These are phyloP conservation scores for Alviniconcha strummeri DNA, from an alignment of 2,888 invertebrate species.

Conservation along the genomic window DNA sequence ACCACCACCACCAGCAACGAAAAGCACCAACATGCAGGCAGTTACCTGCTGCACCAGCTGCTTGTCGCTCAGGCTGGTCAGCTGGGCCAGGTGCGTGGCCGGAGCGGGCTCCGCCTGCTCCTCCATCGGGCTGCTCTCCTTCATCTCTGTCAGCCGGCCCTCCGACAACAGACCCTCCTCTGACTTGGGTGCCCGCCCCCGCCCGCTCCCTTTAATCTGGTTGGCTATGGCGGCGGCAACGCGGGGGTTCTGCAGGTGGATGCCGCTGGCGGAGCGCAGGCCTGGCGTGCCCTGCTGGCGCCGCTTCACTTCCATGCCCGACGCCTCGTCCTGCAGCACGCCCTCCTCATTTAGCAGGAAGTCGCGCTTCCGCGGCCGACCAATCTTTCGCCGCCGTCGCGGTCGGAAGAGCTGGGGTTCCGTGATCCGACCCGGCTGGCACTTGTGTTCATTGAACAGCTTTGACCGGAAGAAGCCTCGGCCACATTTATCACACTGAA, in stretches of 20 bases:
- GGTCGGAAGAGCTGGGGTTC: conserved; percentile 56
- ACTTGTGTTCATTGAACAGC: conserved; percentile 66
- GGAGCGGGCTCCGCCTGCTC: background rate
- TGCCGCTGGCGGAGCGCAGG: conserved; percentile 19
- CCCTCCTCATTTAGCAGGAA: conserved; percentile 36
- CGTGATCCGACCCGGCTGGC: conserved; percentile 55
- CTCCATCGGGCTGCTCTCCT: background rate
- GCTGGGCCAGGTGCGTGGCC: background rate
- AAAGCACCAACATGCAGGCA: no score
- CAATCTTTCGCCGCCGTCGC: conserved; percentile 56
- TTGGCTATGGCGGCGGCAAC: conserved; percentile 31
- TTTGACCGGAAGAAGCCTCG: conserved; percentile 68
- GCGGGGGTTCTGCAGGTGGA: conserved; percentile 24
- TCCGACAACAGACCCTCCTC: background rate
- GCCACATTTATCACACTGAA: conserved; percentile 65
- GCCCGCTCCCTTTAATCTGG: background rate
- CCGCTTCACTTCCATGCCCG: background rate
- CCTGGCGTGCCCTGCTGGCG: conserved; percentile 10
- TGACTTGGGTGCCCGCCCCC: background rate
- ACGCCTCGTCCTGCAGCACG: background rate
- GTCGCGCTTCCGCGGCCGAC: conserved; percentile 61
- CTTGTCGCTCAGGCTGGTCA: conserved; percentile 17
- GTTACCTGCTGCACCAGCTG: conserved; percentile 25
- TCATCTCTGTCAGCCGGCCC: background rate
- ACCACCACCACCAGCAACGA: no score